These are phyloP conservation scores for Spongia lamella DNA, from an alignment of 37 sponge, comb jelly and placozoan genomes.

Conservation along the genomic window DNA sequence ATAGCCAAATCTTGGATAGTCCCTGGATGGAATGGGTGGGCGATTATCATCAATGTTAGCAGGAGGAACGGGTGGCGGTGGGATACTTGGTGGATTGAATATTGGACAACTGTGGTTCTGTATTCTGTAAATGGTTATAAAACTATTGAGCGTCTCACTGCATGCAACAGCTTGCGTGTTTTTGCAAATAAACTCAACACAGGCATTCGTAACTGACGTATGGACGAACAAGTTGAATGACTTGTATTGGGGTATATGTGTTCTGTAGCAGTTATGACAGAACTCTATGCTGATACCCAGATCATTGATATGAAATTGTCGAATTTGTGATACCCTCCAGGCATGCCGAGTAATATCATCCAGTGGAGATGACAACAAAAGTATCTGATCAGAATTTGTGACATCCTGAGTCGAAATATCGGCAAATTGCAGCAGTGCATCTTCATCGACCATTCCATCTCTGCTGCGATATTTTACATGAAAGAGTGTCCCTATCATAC, in stretches of 20 bases:
- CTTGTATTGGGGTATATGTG: neutral
- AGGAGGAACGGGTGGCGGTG: no score
- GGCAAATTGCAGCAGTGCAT: constrained; percentile 55
- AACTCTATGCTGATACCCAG: constrained; percentile 61
- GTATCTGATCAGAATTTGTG: constrained; percentile 56
- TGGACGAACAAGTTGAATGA: constrained; percentile 42
- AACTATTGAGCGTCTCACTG: no score
- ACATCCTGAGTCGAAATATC: constrained; percentile 43
- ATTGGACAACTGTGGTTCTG: no score
- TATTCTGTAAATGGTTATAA: no score
- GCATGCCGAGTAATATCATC: constrained; percentile 55
- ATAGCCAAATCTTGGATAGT: no score
- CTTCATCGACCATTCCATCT: constrained; percentile 10
- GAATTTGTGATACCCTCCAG: constrained; percentile 52
- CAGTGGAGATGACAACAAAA: constrained; percentile 53
- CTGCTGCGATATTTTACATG: constrained; percentile 38
- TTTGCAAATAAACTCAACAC: constrained; percentile 43
- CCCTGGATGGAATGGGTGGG: no score
- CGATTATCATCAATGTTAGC: no score
- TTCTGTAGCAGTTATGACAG: constrained; percentile 36
- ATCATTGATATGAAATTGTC: constrained; percentile 36
- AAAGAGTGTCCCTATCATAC: constrained; percentile 35
- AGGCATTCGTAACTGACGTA: constrained; percentile 18
- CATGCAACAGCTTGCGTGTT: no score
- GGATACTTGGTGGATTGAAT: no score